phyloP scores from a whole-genome alignment of 1,140 invertebrate genomes.

The Tetragonula clypearis region DNA sequence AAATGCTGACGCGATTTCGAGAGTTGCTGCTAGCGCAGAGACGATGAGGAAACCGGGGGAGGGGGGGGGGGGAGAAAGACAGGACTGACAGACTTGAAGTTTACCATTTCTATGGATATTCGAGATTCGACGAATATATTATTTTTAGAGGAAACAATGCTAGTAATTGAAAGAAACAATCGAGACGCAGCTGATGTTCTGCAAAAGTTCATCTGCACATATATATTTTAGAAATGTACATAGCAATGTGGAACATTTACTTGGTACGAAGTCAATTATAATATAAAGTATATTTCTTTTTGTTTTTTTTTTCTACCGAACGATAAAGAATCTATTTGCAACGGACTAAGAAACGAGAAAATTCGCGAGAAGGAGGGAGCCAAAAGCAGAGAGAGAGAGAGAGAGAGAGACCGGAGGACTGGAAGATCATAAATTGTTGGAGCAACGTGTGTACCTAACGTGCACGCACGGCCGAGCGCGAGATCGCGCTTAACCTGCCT shows the following conservation, averaged over 20 bases:
- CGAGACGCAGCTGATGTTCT: no score
- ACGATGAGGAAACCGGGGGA: slow-evolving; percentile 29
- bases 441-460: slow-evolving; percentile 61
- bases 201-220: no score
- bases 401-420: background rate
- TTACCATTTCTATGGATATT: background rate
- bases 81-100: slow-evolving; percentile 13
- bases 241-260: no score
- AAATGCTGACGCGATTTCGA: slow-evolving; percentile 80
- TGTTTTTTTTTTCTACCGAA: no score
- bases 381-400: slow-evolving; percentile 10
- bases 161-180: no score
- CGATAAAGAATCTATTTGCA: no score
- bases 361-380: background rate
- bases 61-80: background rate
- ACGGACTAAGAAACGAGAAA: background rate
- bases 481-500: slow-evolving; percentile 66
- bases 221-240: no score
- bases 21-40: slow-evolving; percentile 48
- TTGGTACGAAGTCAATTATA: no score
- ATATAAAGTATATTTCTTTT: no score
- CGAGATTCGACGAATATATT: no score
- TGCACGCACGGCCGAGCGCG: slow-evolving; percentile 55
- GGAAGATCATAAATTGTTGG: slow-evolving; percentile 73
- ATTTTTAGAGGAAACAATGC: no score